phyloP scores from a whole-genome alignment of 2,113 vertebrate genomes.

The Heptranchias perlo region DNA sequence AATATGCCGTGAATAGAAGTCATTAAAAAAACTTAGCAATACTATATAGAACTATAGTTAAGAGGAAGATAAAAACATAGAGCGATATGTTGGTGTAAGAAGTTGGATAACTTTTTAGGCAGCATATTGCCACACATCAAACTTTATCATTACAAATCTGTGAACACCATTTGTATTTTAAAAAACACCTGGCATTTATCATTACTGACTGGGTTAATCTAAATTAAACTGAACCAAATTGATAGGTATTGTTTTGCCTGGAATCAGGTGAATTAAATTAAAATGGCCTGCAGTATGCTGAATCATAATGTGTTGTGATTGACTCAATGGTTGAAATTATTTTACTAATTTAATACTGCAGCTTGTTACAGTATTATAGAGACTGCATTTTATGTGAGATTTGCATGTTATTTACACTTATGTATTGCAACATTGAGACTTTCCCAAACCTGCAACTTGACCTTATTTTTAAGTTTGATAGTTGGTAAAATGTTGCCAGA shows the following conservation, averaged over 20 bases:
- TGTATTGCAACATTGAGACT: neutral
- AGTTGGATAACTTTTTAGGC: neutral
- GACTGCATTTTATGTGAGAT: neutral
- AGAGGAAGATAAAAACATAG: neutral
- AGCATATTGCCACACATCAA: neutral
- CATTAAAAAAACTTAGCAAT: neutral
- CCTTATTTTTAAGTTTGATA: neutral
- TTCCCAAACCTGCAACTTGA: neutral
- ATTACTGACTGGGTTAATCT: neutral
- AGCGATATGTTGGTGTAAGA: neutral
- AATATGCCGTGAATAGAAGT: neutral
- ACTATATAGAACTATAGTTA: neutral
- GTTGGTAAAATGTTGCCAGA: slow-evolving; percentile 17
- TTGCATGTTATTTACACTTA: slow-evolving; percentile 2
- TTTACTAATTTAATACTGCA: neutral
- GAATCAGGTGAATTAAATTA: slow-evolving; percentile 6
- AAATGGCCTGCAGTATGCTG: slow-evolving; percentile 6
- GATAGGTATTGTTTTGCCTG: neutral
- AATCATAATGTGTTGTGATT: neutral
- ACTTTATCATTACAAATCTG: neutral
- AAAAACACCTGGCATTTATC: neutral
- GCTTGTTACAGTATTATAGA: neutral
- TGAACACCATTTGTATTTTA: neutral
- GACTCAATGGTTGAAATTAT: neutral
- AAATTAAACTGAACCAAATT: neutral